Conservation (phyloP, 2,888 invertebrate genomes). For the Meta bourneti region DNA sequence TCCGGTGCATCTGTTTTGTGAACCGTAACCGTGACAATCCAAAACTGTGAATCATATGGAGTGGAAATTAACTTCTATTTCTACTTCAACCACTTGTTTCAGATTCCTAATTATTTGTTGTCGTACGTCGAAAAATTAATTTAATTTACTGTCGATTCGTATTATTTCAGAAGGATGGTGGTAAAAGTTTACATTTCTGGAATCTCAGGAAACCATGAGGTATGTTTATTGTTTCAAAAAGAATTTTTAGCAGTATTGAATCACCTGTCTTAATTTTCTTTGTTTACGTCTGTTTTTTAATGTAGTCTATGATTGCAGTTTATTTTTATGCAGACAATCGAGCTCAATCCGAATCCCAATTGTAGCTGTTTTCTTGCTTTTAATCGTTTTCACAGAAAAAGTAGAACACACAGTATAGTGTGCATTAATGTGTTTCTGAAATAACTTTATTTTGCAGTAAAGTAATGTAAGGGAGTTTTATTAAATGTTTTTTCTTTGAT, state of each 20-base stretch:
- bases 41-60: slow-evolving; percentile 2
- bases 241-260: background rate
- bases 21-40: slow-evolving; percentile 32
- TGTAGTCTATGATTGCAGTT: too few species aligned
- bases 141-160: background rate
- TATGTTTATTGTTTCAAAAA: slow-evolving; percentile 81
- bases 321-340: too few species aligned
- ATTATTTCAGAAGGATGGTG: slow-evolving; percentile 84
- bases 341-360: too few species aligned
- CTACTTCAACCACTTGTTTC: slow-evolving; percentile 42
- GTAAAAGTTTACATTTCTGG: slow-evolving; percentile 95
- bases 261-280: too few species aligned
- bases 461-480: too few species aligned
- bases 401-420: too few species aligned
- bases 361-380: too few species aligned
- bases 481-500: too few species aligned
- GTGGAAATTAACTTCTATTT: slow-evolving; percentile 9
- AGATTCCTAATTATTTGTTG: background rate
- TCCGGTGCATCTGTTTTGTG: slow-evolving; percentile 16
- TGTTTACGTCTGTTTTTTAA: too few species aligned
- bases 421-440: too few species aligned
- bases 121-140: slow-evolving; percentile 7
- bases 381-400: too few species aligned
- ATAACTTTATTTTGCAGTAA: too few species aligned
- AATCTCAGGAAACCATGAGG: slow-evolving; percentile 96